phyloP scores from a whole-genome alignment of 2,797 vertebrate species.

The Enteromius fasciolatus region DNA sequence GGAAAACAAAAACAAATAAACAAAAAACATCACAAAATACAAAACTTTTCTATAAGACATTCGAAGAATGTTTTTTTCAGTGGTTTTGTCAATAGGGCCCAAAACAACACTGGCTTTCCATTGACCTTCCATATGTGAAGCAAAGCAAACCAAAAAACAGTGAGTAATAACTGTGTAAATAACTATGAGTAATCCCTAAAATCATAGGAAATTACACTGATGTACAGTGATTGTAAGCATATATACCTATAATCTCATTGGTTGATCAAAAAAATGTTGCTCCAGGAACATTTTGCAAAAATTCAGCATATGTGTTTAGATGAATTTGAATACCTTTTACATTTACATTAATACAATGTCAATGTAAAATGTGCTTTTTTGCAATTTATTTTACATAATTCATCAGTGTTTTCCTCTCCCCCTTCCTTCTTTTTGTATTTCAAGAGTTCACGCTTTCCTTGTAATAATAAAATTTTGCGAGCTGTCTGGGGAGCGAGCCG shows the following conservation, averaged over 20 bases:
- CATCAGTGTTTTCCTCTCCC: not conserved
- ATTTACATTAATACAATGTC: too few species aligned
- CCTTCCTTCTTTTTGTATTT: not conserved
- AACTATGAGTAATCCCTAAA: too few species aligned
- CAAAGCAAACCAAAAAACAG: not conserved
- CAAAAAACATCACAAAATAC: not conserved
- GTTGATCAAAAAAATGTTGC: too few species aligned
- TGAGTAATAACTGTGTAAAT: too few species aligned
- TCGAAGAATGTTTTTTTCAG: not conserved
- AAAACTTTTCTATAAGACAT: not conserved
- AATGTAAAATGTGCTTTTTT: too few species aligned
- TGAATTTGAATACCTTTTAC: not conserved
- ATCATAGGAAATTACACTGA: too few species aligned
- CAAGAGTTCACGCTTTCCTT: too few species aligned
- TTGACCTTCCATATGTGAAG: not conserved
- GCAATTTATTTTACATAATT: not conserved
- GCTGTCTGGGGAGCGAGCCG: too few species aligned
- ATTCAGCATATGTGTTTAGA: not conserved
- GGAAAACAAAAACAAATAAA: not conserved
- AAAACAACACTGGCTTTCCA: not conserved
- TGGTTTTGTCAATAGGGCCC: not conserved
- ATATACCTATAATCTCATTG: too few species aligned
- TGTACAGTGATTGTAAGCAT: too few species aligned
- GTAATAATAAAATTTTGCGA: too few species aligned
- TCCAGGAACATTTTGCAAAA: too few species aligned